phyloP scores from a whole-genome alignment of 2,797 vertebrate genomes.

The Onychomys leucogaster region DNA sequence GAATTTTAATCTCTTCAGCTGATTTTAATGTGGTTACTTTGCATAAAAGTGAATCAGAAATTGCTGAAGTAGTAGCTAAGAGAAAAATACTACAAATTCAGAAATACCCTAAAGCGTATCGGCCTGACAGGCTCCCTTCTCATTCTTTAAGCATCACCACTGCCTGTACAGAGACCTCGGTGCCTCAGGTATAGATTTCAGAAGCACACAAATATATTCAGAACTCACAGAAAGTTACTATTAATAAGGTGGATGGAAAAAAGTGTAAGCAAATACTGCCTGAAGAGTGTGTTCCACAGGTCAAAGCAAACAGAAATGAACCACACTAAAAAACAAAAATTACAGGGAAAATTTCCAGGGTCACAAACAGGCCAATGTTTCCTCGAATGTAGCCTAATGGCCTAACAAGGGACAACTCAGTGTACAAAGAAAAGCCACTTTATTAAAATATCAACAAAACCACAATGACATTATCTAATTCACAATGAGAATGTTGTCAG shows the following conservation, averaged over 20 bases:
- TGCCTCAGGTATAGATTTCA: not conserved
- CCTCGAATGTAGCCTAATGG: not conserved
- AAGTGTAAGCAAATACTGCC: not conserved
- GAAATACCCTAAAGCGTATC: not conserved
- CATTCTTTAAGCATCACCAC: not conserved
- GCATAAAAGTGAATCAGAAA: not conserved
- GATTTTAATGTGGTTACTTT: not conserved
- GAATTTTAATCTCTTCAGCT: not conserved
- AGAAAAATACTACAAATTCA: no score
- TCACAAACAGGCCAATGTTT: slow-evolving; percentile 29
- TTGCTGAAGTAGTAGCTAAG: not conserved
- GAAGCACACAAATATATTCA: not conserved
- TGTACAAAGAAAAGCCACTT: not conserved
- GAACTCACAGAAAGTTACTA: not conserved
- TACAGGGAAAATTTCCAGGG: slow-evolving; percentile 18
- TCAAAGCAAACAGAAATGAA: slow-evolving; percentile 42
- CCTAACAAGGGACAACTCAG: not conserved
- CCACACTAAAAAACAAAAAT: not conserved
- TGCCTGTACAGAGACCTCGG: not conserved
- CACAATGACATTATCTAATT: slow-evolving; percentile 4
- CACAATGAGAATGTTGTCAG: slow-evolving; percentile 58
- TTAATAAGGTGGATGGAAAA: not conserved
- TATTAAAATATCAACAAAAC: slow-evolving; percentile 62
- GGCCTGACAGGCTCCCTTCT: not conserved
- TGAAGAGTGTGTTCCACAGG: not conserved